Base-by-base conservation (phyloP, 2,797 vertebrate species). In the Pantherophis alleghaniensis region DNA sequence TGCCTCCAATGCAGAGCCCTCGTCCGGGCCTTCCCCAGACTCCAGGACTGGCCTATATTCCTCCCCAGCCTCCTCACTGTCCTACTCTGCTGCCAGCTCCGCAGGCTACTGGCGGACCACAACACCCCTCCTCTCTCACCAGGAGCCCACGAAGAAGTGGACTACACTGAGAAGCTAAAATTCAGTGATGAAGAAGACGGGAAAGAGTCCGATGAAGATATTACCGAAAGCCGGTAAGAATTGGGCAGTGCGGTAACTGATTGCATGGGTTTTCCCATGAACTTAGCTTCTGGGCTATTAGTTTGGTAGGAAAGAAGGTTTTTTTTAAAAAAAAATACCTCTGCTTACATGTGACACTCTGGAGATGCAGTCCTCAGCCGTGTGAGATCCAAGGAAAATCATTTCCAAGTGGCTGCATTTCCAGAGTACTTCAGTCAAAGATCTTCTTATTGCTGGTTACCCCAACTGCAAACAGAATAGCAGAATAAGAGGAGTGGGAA, bases 161-260 rank as follows among this genome's bases (percentile, higher is more conserved):
- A 99, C 97, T 99, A 99, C 97, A 99, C 98, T 0, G 99, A 99
- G 93, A 99, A 99, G 96, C 97, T 99, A 94, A 99, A 99, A 96
- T 99, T 99, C 98, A 99, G 99, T 6, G 99, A 99, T 86, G 99
- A 99, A 96, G 99, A 99, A 97, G 99, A 98, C 4, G 99, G 98
- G 4, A 98, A 98, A 92, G 99, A 99, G 28, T 97, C 97, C 0
- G 98, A 98, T 4, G 98, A 98, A 32, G 99, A 99, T 74, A 98
- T 98, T 89, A 87, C 95, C 91, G 98, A 98, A 95, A 96, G 93
- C 79, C 95, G 96, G 98, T 98, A 97, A 96, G 98, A 94, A 47
- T 79, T 47, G 7, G 14, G n/a, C 32, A 3, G 55, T 3, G 37
- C 11, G 9, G 16, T 3, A 69, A 24, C n/a, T 2, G 20, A 60